Conservation (phyloP, 2,113 vertebrate species). For the Abramis brama region DNA sequence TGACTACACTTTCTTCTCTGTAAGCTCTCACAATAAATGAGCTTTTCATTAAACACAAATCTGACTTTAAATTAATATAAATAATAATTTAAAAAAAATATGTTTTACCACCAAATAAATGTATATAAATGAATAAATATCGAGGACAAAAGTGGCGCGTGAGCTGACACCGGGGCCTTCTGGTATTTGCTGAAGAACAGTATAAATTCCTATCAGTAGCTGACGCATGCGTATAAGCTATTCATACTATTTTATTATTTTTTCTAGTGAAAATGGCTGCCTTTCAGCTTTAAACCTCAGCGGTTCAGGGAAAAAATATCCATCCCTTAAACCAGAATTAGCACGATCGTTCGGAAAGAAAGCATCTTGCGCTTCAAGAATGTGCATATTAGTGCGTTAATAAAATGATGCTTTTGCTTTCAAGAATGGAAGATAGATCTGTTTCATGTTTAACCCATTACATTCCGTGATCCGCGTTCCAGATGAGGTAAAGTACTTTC, state of each 20-base stretch:
- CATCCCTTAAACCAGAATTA: slow-evolving; percentile 47
- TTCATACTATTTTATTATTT: slow-evolving; percentile 68
- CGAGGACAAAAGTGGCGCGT: background rate
- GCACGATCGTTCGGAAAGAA: slow-evolving; percentile 14
- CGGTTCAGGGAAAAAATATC: slow-evolving; percentile 57
- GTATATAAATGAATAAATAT: background rate
- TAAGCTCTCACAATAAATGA: background rate
- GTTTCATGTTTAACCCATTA: slow-evolving; percentile 74
- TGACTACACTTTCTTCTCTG: background rate
- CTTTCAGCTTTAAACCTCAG: slow-evolving; percentile 71
- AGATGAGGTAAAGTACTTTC: slow-evolving; percentile 73
- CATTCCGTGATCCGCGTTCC: slow-evolving; percentile 63
- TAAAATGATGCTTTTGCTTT: slow-evolving; percentile 63
- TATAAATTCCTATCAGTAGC: slow-evolving; percentile 59
- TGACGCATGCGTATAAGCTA: slow-evolving; percentile 71
- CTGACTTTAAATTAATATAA: background rate
- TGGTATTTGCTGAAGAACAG: slow-evolving; percentile 21
- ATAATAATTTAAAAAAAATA: background rate
- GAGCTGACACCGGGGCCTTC: background rate
- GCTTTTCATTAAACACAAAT: background rate
- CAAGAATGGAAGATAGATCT: slow-evolving; percentile 68
- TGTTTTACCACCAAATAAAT: background rate
- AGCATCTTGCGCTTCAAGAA: background rate
- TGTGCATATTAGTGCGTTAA: slow-evolving; percentile 43
- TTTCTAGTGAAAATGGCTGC: slow-evolving; percentile 78